Evolutionary conservation across 1,140 invertebrate species (phyloP), one percentile per base, ranked within the genome.

Genomic region (Heliconius melpomene): DNA sequence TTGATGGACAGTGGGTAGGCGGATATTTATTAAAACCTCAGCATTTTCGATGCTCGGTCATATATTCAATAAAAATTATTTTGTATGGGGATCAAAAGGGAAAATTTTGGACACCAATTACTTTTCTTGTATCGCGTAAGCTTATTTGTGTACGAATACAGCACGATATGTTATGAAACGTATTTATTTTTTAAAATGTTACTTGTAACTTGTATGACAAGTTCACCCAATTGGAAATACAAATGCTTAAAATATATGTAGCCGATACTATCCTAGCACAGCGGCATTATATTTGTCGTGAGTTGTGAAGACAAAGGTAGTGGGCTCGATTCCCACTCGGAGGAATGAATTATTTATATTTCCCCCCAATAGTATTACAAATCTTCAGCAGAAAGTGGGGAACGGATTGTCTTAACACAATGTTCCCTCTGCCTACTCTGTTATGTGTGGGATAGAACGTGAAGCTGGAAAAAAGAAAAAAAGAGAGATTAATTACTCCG

Each of bases 21-120:
- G 57, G 60, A 26, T 29, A 23, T 66, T 29, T 66, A 66, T 26
- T 66, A 66, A 66, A 66, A 66, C 11, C 29, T 66, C 60, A 66
- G 11, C 26, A 66, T 66, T 26, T 66, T 16, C 60, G 13, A 29
- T 16, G 60, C 26, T 66, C 7, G 26, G 3, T 16, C 2, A 26
- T 29, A 66, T 66, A 66, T 66, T 66, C 60, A 66, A 66, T 66
- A 66, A 66, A 66, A 29, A 29, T 16, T 29, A 66, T 46, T 26
- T 29, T 29, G 60, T 66, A 66, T 66, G 60, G 60, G 60, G 60
- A 66, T 66, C 60, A 66, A 66, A 66, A 66, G 60, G 60, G 29
- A 66, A 66, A 66, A 66, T 66, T 36, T 60, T 66, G 60, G 60
- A 66, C 60, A 29, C 26, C 60, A 66, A 66, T 66, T 66, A 66